Percentiles rank a stretch among this genome's conserved stretches.
phyloP scores from a whole-genome alignment of 2,888 invertebrate species.

The Tipula lateralis region DNA sequence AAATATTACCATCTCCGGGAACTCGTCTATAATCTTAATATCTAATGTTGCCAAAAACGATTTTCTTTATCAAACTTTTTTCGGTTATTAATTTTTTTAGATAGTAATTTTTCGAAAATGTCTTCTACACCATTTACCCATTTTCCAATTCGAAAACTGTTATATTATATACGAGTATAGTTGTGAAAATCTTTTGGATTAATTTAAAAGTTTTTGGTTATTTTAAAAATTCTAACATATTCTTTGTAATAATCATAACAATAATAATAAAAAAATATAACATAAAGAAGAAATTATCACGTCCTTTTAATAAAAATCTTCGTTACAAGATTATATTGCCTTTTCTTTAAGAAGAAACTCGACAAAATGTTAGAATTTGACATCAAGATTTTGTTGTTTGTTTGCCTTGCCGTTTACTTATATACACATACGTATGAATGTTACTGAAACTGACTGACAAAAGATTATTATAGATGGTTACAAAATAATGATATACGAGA shows the following conservation, averaged over 20 bases:
- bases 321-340: not conserved
- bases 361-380: not conserved
- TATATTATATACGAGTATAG: not conserved
- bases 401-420: not conserved
- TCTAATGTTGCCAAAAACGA: not conserved
- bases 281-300: slow-evolving; percentile 14
- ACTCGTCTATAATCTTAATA: not conserved
- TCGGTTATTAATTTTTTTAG: not conserved
- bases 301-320: slow-evolving; percentile 24
- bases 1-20: not conserved
- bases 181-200: not conserved
- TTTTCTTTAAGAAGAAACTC: not conserved
- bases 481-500: not conserved
- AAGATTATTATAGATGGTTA: not conserved
- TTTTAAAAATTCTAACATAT: not conserved
- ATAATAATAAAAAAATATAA: not conserved
- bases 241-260: slow-evolving; percentile 2
- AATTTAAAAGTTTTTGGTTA: slow-evolving; percentile 6
- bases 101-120: not conserved
- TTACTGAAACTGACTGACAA: not conserved
- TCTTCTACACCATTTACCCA: not conserved
- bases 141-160: not conserved
- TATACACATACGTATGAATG: not conserved
- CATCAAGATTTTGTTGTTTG: not conserved
- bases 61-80: not conserved